phyloP scores from a whole-genome alignment of 23 tunicate species.

The Botrylloides violaceus region DNA sequence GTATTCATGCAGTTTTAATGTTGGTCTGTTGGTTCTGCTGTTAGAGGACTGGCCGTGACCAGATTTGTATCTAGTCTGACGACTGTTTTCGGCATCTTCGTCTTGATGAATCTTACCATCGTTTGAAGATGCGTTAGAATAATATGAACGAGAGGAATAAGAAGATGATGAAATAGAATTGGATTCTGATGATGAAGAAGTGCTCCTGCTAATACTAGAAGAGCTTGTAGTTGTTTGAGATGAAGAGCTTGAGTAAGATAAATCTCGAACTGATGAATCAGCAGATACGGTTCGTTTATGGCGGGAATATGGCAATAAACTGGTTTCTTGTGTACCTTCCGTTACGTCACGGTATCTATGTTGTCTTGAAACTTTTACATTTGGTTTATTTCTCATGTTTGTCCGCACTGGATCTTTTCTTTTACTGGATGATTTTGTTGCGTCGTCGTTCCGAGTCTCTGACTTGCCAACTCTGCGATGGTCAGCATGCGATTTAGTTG shows the following conservation, averaged over 20 bases:
- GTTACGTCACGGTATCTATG: neutral
- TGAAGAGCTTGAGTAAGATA: constrained; percentile 17
- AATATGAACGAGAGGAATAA: neutral
- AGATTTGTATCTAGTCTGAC: neutral
- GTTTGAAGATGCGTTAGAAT: constrained; percentile 10
- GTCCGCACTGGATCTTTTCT: neutral
- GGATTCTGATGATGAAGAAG: constrained; percentile 1
- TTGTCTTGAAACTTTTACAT: neutral
- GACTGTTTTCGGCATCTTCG: neutral
- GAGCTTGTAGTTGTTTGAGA: neutral
- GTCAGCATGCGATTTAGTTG: neutral
- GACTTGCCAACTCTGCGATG: neutral
- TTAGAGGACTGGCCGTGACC: neutral
- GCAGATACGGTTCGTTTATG: constrained; percentile 4
- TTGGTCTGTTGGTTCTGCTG: neutral
- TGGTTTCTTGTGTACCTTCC: neutral
- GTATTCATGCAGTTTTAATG: neutral
- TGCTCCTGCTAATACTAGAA: neutral
- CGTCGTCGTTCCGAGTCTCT: neutral
- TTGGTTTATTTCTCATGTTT: neutral
- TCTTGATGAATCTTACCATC: neutral
- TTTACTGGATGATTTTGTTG: neutral
- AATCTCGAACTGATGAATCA: constrained; percentile 17
- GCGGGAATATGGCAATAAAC: neutral
- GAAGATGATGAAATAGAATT: neutral